Conservation (phyloP, 2,888 invertebrate species). For the Dasypolia templi region DNA sequence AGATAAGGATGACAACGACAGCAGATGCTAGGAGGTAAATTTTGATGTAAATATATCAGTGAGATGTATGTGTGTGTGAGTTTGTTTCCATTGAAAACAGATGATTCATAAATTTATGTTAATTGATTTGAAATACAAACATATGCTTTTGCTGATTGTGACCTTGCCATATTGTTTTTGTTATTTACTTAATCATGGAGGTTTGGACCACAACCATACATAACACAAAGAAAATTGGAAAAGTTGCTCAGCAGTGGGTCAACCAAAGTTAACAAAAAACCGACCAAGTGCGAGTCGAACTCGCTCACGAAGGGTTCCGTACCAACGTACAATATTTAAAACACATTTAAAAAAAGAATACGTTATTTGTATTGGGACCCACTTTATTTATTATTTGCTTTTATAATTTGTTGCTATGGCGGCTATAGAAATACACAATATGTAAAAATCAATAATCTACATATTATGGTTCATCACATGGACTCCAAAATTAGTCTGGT, state of each 20-base stretch:
- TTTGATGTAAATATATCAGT: constrained; percentile 57
- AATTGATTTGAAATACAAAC: constrained; percentile 22
- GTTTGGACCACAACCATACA: not conserved
- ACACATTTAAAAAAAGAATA: too few relatives aligned
- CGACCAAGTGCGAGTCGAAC: too few relatives aligned
- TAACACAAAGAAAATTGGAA: not conserved
- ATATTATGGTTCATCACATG: too few relatives aligned
- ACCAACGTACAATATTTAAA: too few relatives aligned
- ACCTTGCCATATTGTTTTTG: not conserved
- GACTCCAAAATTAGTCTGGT: not conserved
- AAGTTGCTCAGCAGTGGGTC: not conserved
- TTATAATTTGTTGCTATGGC: too few relatives aligned
- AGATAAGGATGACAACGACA: constrained; percentile 6
- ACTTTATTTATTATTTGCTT: too few relatives aligned
- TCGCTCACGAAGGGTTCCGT: too few relatives aligned
- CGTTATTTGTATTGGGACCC: too few relatives aligned
- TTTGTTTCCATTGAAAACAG: constrained; percentile 49
- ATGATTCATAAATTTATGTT: constrained; percentile 36
- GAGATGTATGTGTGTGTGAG: constrained; percentile 42
- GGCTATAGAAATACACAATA: too few relatives aligned
- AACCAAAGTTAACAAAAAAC: not conserved
- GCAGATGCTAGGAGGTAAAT: constrained; percentile 24
- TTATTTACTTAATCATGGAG: not conserved
- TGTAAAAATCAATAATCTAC: too few relatives aligned
- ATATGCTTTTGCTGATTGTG: not conserved